Percentiles rank a stretch among this genome's conserved stretches.
Conservation (phyloP, 2,888 invertebrate species). For the Lasioglossum vierecki region DNA sequence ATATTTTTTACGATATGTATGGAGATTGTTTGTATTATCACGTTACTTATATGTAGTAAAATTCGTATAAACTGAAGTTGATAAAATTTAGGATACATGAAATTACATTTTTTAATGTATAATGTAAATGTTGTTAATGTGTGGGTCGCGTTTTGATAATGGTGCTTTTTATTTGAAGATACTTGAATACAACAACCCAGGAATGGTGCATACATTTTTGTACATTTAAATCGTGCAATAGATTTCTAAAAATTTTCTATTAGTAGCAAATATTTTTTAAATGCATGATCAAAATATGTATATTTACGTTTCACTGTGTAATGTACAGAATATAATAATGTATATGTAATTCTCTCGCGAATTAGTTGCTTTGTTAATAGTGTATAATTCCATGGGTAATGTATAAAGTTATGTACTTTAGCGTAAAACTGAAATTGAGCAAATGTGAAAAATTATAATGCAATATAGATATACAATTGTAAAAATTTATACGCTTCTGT, state of each 20-base stretch:
- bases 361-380: conserved; percentile 39
- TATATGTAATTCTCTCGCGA: conserved; percentile 25
- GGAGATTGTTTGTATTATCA: conserved; percentile 30
- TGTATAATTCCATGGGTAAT: conserved; percentile 45
- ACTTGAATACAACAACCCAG: conserved; percentile 32
- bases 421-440: conserved; percentile 18
- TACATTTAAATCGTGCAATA: conserved; percentile 42
- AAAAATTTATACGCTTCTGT: conserved; percentile 51
- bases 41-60: conserved; percentile 15
- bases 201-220: conserved; percentile 53
- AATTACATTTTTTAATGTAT: conserved; percentile 28
- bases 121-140: conserved; percentile 18
- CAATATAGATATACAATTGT: conserved; percentile 42
- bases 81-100: conserved; percentile 15
- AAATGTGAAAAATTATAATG: conserved; percentile 37
- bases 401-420: conserved; percentile 20
- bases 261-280: conserved; percentile 52
- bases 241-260: conserved; percentile 35
- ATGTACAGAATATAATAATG: conserved; percentile 21
- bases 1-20: not conserved
- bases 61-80: conserved; percentile 17
- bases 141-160: conserved; percentile 36
- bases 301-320: conserved; percentile 43
- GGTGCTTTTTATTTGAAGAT: conserved; percentile 56
- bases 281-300: conserved; percentile 38